A percentile compares a stretch with the other conserved stretches of the same genome.
Evolutionary conservation across 1,140 invertebrate genomes (phyloP).

Genomic region (Pogonomyrmex californicus): DNA sequence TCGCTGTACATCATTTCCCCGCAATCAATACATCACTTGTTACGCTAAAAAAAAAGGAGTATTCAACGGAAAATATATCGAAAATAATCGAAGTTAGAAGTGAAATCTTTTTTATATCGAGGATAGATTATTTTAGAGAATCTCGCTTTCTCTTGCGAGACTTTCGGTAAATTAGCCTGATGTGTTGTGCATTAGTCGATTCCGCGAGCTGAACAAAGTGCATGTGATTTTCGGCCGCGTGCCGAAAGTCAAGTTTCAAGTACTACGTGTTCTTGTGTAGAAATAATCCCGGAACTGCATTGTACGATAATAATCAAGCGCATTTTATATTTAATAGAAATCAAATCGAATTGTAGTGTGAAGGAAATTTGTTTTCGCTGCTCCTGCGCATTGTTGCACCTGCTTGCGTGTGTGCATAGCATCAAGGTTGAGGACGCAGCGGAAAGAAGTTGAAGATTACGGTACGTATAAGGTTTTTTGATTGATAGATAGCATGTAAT

Average conservation of each 20-base stretch:
- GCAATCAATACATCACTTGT: neutral
- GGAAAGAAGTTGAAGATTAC: conserved; percentile 45
- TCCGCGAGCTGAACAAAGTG: neutral
- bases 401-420: conserved; percentile 12
- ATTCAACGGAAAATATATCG: neutral
- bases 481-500: conserved; percentile 16
- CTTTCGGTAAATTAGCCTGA: neutral
- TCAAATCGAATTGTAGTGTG: neutral
- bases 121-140: neutral
- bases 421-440: conserved; percentile 68
- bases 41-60: neutral
- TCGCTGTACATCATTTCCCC: neutral
- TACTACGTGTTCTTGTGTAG: neutral
- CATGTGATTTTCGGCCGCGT: neutral
- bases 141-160: neutral
- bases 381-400: neutral
- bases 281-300: too few relatives aligned
- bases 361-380: conserved; percentile 5
- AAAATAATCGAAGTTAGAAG: neutral
- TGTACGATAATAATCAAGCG: neutral
- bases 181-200: neutral
- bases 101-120: neutral
- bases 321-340: neutral
- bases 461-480: conserved; percentile 61
- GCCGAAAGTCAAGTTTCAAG: conserved; percentile 1